phyloP scores from a whole-genome alignment of 2,888 invertebrate genomes.

The Mesoligia furuncula region DNA sequence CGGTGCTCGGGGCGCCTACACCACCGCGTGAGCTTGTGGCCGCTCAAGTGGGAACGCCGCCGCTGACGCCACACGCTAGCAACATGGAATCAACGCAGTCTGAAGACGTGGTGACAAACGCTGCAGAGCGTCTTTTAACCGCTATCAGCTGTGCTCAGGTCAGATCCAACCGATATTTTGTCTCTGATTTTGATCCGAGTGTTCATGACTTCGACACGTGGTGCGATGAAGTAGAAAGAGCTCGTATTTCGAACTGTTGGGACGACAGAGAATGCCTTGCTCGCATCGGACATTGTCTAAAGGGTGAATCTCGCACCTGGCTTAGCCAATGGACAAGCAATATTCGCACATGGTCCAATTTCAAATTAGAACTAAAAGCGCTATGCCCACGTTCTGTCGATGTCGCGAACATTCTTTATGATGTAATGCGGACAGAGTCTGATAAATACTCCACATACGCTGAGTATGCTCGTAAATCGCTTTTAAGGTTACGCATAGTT shows the following conservation, averaged over 20 bases:
- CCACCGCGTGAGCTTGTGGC: too few relatives aligned
- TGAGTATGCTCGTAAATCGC: not conserved
- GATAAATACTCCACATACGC: conserved; percentile 2
- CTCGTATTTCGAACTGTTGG: too few relatives aligned
- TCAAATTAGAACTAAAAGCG: not conserved
- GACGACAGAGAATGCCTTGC: conserved; percentile 3
- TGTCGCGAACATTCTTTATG: not conserved
- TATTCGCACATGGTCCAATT: conserved; percentile 1
- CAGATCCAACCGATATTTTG: conserved; percentile 21
- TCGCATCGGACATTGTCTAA: not conserved
- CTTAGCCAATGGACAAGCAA: not conserved
- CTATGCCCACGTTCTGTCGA: not conserved
- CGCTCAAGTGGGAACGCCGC: too few relatives aligned
- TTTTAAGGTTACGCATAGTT: not conserved
- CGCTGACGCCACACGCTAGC: too few relatives aligned
- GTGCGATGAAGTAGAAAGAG: conserved; percentile 14
- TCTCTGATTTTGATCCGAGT: conserved; percentile 24
- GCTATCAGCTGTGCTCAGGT: conserved; percentile 3
- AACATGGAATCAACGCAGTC: too few relatives aligned
- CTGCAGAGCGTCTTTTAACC: too few relatives aligned
- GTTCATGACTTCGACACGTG: conserved; percentile 24
- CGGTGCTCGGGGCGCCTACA: too few relatives aligned
- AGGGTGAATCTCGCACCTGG: not conserved
- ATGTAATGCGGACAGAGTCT: not conserved
- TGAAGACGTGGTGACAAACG: too few relatives aligned